phyloP scores from a whole-genome alignment of 2,797 vertebrate genomes.

The Cephalopachus bancanus region DNA sequence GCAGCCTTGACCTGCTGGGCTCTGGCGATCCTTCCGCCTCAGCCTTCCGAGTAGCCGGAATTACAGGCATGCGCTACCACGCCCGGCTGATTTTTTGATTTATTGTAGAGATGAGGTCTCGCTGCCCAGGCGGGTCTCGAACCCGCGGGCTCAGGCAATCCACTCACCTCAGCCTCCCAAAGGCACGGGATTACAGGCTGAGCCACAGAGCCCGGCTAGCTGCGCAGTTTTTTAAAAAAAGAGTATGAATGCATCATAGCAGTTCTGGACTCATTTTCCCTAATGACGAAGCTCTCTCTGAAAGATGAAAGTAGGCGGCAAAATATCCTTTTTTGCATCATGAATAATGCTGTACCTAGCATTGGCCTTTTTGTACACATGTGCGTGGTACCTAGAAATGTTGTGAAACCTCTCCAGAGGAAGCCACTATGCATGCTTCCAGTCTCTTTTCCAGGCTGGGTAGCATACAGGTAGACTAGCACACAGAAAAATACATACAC shows the following conservation, averaged over 20 bases:
- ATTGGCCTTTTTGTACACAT: not conserved
- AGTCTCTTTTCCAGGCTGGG: not conserved
- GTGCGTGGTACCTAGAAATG: not conserved
- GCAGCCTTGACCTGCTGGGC: too few species aligned
- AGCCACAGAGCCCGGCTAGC: too few species aligned
- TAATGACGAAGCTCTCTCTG: not conserved
- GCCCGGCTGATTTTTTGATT: too few species aligned
- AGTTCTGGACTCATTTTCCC: not conserved
- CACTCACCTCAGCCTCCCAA: too few species aligned
- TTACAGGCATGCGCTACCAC: too few species aligned
- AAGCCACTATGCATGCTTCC: not conserved
- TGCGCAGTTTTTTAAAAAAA: too few species aligned
- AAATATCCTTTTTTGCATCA: not conserved
- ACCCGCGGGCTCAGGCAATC: too few species aligned
- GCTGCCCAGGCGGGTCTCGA: too few species aligned
- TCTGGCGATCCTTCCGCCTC: rapidly evolving
- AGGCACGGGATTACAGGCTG: too few species aligned
- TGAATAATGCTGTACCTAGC: not conserved
- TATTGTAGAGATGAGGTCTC: too few species aligned
- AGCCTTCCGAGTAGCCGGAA: too few species aligned
- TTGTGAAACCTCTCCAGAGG: not conserved
- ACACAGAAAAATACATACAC: not conserved
- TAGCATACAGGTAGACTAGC: not conserved
- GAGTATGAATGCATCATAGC: not conserved
- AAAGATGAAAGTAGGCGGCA: not conserved